phyloP scores from a whole-genome alignment of 2,888 invertebrate species.

The Deilephila porcellus region DNA sequence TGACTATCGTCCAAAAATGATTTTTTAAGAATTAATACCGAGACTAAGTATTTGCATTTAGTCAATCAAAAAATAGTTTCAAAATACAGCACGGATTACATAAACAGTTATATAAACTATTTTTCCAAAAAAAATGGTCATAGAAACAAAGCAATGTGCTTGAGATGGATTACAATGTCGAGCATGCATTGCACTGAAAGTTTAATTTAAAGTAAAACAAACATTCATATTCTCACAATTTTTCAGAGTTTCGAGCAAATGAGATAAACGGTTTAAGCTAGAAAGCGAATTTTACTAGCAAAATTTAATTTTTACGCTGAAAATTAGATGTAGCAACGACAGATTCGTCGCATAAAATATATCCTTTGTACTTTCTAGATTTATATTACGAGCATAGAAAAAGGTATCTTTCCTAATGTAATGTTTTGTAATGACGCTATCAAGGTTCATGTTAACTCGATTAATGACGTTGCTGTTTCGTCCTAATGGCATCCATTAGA shows the following conservation, averaged over 20 bases:
- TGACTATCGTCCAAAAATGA: constrained; percentile 1
- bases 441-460: constrained; percentile 1
- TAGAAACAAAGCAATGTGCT: background rate
- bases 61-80: background rate
- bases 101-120: background rate
- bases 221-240: background rate
- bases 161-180: background rate
- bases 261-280: background rate
- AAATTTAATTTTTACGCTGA: background rate
- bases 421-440: background rate
- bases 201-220: constrained; percentile 3
- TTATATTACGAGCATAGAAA: background rate
- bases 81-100: background rate
- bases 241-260: constrained; percentile 10
- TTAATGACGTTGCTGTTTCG: constrained; percentile 9
- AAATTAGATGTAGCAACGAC: background rate
- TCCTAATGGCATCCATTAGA: constrained; percentile 4
- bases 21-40: background rate
- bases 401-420: too few relatives aligned
- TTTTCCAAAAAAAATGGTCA: background rate
- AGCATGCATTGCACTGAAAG: background rate
- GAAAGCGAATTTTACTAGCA: background rate
- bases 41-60: background rate
- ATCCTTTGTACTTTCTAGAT: background rate
- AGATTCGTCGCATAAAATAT: background rate